Base-by-base conservation (phyloP, 2,113 vertebrate genomes). In the Leptocoma aspasia region DNA sequence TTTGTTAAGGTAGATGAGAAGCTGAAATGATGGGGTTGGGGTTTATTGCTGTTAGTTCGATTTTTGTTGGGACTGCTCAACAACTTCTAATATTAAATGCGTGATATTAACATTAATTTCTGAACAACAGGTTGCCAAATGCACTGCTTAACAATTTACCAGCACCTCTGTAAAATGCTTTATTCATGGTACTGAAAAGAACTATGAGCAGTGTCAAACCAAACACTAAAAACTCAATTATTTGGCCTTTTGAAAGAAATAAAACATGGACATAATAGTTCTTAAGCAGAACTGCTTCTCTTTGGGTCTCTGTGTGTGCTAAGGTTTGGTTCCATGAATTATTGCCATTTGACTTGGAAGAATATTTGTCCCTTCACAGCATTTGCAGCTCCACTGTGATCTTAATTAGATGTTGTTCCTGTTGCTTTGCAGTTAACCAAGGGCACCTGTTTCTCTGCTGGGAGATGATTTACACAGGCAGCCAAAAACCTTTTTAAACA, bases 401-500 rank as follows among this genome's bases (percentile, higher is more conserved):
- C 80, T 73, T 72, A 80, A 81, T 89, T 64, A 80, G 68, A 49
- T 86, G 69, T 49, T 79, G 57, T 81, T 80, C 41, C 81, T 4
- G 17, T 73, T 95, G 63, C 60, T 92, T 83, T 84, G 53, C 41
- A 60, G 65, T 84, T 77, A 78, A n/a, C 50, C 1, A 11, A 30
- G 64, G 64, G 39, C 47, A 53, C 78, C 81, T 72, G 47, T 60
- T 77, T 69, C 42, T 86, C 68, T 76, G 63, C 72, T 61, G 77
- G 69, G 90, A 77, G 27, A 12, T 6, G 7, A 68, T 76, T 89
- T 86, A 69, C 76, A 15, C 47, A 63, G 68, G 50, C 87, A 73
- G 77, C 63, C 90, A 83, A 57, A 90, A 93, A 22, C 54, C 54
- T 87, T 81, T 85, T 63, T 31, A 80, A 78, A 66, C 44, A 28